Evolutionary conservation across 2,888 invertebrate species (phyloP).

Genomic region (Sesia apiformis): DNA sequence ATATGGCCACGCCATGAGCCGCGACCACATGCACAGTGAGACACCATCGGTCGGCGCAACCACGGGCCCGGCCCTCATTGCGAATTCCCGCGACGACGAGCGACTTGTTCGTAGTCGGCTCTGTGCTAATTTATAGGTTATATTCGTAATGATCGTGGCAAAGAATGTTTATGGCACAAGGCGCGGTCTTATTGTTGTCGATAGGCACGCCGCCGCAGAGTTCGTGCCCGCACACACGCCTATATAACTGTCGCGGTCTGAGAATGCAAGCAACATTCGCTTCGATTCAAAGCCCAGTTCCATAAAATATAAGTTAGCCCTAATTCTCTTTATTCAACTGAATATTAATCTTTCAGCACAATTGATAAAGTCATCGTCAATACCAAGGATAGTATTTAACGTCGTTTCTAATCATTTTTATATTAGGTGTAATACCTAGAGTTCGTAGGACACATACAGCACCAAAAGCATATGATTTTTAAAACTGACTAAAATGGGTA

Average conservation of each 20-base stretch:
- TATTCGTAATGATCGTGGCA: constrained; percentile 65
- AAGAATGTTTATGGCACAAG: constrained; percentile 69
- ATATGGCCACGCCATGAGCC: background rate
- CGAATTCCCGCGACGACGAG: constrained; percentile 42
- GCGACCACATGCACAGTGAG: background rate
- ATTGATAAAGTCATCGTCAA: constrained; percentile 8
- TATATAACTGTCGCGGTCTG: constrained; percentile 54
- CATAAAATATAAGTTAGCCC: constrained; percentile 63
- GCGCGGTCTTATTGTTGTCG: constrained; percentile 68
- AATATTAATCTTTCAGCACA: constrained; percentile 37
- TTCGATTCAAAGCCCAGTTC: constrained; percentile 62
- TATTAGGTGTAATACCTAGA: too few relatives aligned
- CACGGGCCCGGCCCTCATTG: constrained; percentile 36
- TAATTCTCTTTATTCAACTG: constrained; percentile 45
- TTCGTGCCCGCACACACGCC: constrained; percentile 45
- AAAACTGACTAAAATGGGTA: too few relatives aligned
- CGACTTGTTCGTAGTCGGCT: constrained; percentile 46
- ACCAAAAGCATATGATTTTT: too few relatives aligned
- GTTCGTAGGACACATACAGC: too few relatives aligned
- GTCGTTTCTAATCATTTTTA: too few relatives aligned
- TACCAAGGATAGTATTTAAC: too few relatives aligned
- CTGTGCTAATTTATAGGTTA: constrained; percentile 66
- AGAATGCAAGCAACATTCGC: constrained; percentile 51
- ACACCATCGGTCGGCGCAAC: background rate
- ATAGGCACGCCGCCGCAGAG: constrained; percentile 38